Percentiles rank a stretch among this genome's conserved stretches.
Conservation (phyloP, 2,888 invertebrate genomes). For the Drosophila nigricruria region DNA sequence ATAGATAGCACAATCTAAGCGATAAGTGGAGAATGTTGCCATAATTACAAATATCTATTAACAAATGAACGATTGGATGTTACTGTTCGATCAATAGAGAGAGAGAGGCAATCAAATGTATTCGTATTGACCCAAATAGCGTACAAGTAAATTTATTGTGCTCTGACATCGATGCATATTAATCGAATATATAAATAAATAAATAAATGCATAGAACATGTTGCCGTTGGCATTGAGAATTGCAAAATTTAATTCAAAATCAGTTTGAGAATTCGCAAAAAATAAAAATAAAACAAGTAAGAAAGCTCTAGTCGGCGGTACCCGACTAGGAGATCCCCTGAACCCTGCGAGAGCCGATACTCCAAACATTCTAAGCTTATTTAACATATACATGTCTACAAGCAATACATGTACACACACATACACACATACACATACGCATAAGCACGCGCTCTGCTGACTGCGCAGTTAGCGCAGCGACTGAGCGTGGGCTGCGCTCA, state of each 20-base stretch:
- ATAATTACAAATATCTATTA: slow-evolving; percentile 18
- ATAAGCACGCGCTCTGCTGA: no score
- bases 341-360: no score
- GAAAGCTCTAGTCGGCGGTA: no score
- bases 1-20: slow-evolving; percentile 25
- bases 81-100: slow-evolving; percentile 7
- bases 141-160: slow-evolving; percentile 43
- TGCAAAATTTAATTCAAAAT: slow-evolving; percentile 25
- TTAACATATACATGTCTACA: no score
- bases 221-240: slow-evolving; percentile 34
- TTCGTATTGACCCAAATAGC: slow-evolving; percentile 59
- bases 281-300: no score
- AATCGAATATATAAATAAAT: slow-evolving; percentile 34
- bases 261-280: background rate
- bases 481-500: no score
- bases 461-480: no score
- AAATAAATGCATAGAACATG: slow-evolving; percentile 45
- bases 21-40: slow-evolving; percentile 13
- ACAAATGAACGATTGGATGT: slow-evolving; percentile 1
- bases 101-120: slow-evolving; percentile 37
- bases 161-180: slow-evolving; percentile 46
- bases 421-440: no score
- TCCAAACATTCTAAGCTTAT: no score
- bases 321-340: no score
- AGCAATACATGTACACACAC: no score